Evolutionary conservation across 2,113 vertebrate species (phyloP).

Genomic region (Lanius ludovicianus): DNA sequence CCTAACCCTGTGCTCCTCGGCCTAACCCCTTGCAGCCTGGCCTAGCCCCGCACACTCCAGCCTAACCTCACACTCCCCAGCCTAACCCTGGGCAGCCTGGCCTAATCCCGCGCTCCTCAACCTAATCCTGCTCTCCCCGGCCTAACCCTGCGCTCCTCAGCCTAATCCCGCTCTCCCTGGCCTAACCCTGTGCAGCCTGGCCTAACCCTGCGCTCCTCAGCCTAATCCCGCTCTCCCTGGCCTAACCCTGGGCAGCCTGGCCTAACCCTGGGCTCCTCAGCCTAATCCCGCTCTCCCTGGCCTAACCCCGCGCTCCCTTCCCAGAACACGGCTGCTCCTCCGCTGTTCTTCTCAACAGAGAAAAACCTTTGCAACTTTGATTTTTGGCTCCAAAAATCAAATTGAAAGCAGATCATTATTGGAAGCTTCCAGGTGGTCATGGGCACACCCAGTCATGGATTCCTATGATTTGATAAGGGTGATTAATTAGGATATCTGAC

Average conservation of each 20-base stretch:
- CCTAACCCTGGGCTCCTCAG: neutral
- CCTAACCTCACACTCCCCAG: fast-evolving
- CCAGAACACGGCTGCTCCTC: fast-evolving
- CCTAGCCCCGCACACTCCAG: fast-evolving
- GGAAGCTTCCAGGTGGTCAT: neutral
- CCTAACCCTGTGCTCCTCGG: fast-evolving
- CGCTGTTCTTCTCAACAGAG: neutral
- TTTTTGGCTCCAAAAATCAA: fast-evolving
- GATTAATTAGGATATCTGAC: neutral
- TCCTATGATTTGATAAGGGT: fast-evolving
- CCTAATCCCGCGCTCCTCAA: neutral
- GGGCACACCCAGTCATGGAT: neutral
- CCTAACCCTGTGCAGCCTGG: fast-evolving
- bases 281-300: neutral
- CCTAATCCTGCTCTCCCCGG: fast-evolving
- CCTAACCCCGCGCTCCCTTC: fast-evolving
- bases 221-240: neutral
- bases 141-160: fast-evolving
- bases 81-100: fast-evolving
- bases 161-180: fast-evolving
- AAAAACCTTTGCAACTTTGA: neutral
- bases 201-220: fast-evolving
- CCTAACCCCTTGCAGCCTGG: fast-evolving
- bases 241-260: neutral
- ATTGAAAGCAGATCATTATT: fast-evolving